Evolutionary conservation across 2,888 invertebrate genomes (phyloP).

Genomic region (Osmoderma eremita): DNA sequence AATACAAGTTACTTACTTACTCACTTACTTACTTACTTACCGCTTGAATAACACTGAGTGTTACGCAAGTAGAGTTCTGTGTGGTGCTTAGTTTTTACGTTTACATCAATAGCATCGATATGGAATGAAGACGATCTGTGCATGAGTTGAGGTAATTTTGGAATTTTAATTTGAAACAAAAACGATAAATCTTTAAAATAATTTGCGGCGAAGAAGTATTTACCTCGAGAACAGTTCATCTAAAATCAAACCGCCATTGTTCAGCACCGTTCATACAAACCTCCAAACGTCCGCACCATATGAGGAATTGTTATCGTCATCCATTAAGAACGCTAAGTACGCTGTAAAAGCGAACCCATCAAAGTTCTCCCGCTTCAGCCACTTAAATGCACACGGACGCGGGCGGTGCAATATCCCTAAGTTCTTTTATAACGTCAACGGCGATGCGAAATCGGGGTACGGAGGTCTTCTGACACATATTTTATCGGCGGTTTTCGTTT

Average conservation of each 20-base stretch:
- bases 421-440: slow-evolving; percentile 39
- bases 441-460: background rate
- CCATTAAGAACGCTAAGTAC: slow-evolving; percentile 58
- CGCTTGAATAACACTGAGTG: too few species aligned
- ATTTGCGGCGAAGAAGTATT: slow-evolving; percentile 27
- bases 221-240: slow-evolving; percentile 35
- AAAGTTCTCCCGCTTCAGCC: slow-evolving; percentile 59
- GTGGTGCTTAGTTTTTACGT: too few species aligned
- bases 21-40: too few species aligned
- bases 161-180: slow-evolving; percentile 9
- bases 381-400: slow-evolving; percentile 54
- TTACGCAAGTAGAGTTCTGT: too few species aligned
- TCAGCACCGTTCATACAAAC: slow-evolving; percentile 25
- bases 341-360: slow-evolving; percentile 60
- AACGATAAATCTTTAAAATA: slow-evolving; percentile 32
- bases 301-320: slow-evolving; percentile 54
- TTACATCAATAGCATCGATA: too few species aligned
- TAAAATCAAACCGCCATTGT: slow-evolving; percentile 42
- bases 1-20: too few species aligned
- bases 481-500: slow-evolving; percentile 29
- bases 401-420: slow-evolving; percentile 34
- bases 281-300: slow-evolving; percentile 47
- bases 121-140: too few species aligned
- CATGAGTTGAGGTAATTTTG: slow-evolving; percentile 18
- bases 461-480: slow-evolving; percentile 28